phyloP scores from a whole-genome alignment of 2,888 invertebrate genomes.

The Acutogordius australiensis region DNA sequence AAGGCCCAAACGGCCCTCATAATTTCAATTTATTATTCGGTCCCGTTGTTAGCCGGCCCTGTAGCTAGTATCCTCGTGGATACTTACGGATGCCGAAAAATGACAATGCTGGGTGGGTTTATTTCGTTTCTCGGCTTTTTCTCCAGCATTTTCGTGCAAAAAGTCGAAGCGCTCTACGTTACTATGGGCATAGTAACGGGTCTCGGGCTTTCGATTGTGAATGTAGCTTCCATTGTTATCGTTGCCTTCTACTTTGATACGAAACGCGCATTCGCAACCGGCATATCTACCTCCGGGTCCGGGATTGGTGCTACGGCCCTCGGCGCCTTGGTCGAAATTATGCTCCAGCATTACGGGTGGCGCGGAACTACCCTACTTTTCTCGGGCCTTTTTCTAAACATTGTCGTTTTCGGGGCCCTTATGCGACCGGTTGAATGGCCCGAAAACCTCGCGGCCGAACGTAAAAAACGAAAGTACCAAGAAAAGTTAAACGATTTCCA shows the following conservation, averaged over 20 bases:
- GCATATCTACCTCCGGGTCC: conserved; percentile 44
- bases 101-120: conserved; percentile 46
- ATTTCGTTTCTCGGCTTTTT: conserved; percentile 45
- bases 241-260: conserved; percentile 14
- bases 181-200: conserved; percentile 25
- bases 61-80: conserved; percentile 29
- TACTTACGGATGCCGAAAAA: conserved; percentile 44
- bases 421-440: conserved; percentile 63
- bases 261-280: conserved; percentile 14
- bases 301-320: conserved; percentile 51
- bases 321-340: conserved; percentile 43
- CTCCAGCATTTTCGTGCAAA: conserved; percentile 35
- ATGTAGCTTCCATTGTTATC: conserved; percentile 14
- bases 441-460: conserved; percentile 20
- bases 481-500: background rate
- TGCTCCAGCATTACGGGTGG: conserved; percentile 46
- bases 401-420: conserved; percentile 47
- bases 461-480: background rate
- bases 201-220: conserved; percentile 13
- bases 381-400: conserved; percentile 46
- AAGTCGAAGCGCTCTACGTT: conserved; percentile 44
- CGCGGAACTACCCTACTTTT: conserved; percentile 14
- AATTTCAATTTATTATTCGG: conserved; percentile 59
- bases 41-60: conserved; percentile 56
- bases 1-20: conserved; percentile 64